Conservation (phyloP, 2,888 invertebrate species). For the Pimpla rufipes region DNA sequence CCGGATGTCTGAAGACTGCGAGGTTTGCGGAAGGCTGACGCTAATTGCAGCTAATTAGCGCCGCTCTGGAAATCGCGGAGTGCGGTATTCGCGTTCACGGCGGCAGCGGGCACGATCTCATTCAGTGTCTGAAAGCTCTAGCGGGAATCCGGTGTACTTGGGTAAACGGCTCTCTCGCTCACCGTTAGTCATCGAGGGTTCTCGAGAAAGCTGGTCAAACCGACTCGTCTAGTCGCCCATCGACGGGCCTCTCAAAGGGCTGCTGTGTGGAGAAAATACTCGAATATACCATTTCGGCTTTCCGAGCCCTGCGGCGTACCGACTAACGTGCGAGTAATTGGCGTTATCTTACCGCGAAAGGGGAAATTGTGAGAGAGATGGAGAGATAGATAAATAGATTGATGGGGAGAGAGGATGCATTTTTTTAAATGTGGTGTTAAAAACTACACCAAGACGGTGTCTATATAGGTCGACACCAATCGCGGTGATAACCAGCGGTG, state of each 20-base stretch:
- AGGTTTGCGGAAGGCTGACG: neutral
- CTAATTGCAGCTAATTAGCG: slow-evolving; percentile 65
- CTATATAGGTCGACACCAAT: no score
- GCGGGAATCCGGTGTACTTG: neutral
- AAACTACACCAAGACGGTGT: no score
- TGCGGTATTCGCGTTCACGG: slow-evolving; percentile 17
- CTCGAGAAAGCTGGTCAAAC: slow-evolving; percentile 34
- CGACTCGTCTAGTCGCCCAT: neutral
- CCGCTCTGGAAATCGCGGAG: slow-evolving; percentile 59
- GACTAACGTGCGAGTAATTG: slow-evolving; percentile 5
- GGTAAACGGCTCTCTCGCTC: slow-evolving; percentile 17
- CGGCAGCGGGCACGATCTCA: slow-evolving; percentile 7
- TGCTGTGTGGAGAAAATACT: slow-evolving; percentile 27
- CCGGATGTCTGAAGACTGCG: slow-evolving; percentile 23
- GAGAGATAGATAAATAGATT: no score
- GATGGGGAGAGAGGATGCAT: no score
- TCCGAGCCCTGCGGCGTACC: neutral
- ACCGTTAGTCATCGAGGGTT: slow-evolving; percentile 21
- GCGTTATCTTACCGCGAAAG: slow-evolving; percentile 41
- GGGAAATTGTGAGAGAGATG: no score
- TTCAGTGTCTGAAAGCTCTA: slow-evolving; percentile 37
- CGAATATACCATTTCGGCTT: slow-evolving; percentile 4
- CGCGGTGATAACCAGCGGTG: no score
- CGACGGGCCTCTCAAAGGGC: slow-evolving; percentile 38
- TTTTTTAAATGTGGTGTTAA: no score